Base-by-base conservation (phyloP, 2,888 invertebrate species). In the Trimorus sp. region DNA sequence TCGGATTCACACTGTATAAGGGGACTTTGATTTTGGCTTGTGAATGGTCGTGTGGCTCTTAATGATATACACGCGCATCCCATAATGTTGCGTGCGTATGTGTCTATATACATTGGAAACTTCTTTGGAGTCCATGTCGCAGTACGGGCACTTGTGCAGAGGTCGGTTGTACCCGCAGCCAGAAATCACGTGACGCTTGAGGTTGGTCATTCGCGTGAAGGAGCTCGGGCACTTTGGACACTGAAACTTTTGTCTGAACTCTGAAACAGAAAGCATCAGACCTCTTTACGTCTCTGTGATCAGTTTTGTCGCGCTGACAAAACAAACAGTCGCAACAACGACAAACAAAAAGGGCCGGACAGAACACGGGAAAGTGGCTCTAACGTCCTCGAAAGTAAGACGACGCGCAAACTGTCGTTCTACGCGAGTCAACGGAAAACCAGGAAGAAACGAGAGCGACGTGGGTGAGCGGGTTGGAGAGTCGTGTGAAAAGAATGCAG, bases 61-160 rank as follows among this genome's bases (percentile, higher is more conserved):
- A 14, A 90, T 87, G 51, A 89, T 87, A 49, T 87, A 86, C 12
- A 88, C 83, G 54, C 88, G 87, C 74, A 88, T 85, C 26, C 87
- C 88, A 54, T 86, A 88, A 83, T 90, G 90, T 79, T 89, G 84
- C 42, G 88, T 83, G 38, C 89, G 86, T 48, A 89, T 85, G 79
- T 89, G 89, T 38, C 86, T 86, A 14, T 88, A 86, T 16, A 89
- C 89, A 79, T 88, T 88, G 6, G 89, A 88, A 0, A 87, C 83
- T 83, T 86, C 84, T 71, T 86, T 88, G 56, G 87, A 86, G 38
- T 85, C 85, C 58, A 85, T 85, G 62, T 86, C 84, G 79, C 92
- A 92, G 56, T 86, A 86, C 4, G 90, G 89, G 77, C 92, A 92
- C 75, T 88, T 88, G 80, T 91, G 91, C 58, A 87, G 87, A 14